A percentile compares a stretch with the other conserved stretches of the same genome.
phyloP scores from a whole-genome alignment of 2,797 vertebrate genomes.

The Mus minutoides region DNA sequence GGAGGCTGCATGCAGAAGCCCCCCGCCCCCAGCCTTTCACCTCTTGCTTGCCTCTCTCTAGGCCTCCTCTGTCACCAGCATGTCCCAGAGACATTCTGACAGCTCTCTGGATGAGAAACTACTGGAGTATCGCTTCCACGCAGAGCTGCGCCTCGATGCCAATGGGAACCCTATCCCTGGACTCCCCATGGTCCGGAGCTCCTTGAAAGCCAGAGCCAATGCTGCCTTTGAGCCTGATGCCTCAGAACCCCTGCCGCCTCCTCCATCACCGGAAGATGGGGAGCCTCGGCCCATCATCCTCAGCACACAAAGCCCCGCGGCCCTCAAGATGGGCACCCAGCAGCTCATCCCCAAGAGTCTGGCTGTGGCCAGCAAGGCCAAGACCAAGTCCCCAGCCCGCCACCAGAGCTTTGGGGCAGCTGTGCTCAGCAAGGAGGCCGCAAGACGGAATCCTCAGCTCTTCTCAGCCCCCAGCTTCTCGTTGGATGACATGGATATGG shows the following conservation, averaged over 20 bases:
- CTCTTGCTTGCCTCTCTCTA: background rate
- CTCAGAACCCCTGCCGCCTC: rapidly evolving
- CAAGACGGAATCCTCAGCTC: slow-evolving; percentile 74
- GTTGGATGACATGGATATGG: slow-evolving; percentile 89
- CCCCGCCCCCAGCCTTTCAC: background rate
- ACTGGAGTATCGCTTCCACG: slow-evolving; percentile 87
- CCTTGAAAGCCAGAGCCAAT: rapidly evolving
- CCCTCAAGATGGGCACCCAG: slow-evolving; percentile 90
- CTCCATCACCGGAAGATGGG: background rate
- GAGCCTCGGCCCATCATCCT: slow-evolving; percentile 85
- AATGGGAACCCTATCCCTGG: rapidly evolving
- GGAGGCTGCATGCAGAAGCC: background rate
- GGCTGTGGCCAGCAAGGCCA: slow-evolving; percentile 88
- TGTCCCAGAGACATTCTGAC: slow-evolving; percentile 87
- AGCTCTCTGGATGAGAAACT: slow-evolving; percentile 84
- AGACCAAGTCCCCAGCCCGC: slow-evolving; percentile 88
- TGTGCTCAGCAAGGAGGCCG: slow-evolving; percentile 70
- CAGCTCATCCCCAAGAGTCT: slow-evolving; percentile 95
- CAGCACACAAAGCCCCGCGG: slow-evolving; percentile 92
- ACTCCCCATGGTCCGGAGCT: background rate
- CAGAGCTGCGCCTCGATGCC: slow-evolving; percentile 83
- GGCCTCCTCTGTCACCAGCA: slow-evolving; percentile 65
- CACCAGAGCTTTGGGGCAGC: slow-evolving; percentile 92
- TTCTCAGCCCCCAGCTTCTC: slow-evolving; percentile 81
- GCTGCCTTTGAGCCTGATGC: background rate